These are phyloP conservation scores for Oegoconia quadripuncta DNA, from an alignment of 2,888 invertebrate species.

Conservation along the genomic window DNA sequence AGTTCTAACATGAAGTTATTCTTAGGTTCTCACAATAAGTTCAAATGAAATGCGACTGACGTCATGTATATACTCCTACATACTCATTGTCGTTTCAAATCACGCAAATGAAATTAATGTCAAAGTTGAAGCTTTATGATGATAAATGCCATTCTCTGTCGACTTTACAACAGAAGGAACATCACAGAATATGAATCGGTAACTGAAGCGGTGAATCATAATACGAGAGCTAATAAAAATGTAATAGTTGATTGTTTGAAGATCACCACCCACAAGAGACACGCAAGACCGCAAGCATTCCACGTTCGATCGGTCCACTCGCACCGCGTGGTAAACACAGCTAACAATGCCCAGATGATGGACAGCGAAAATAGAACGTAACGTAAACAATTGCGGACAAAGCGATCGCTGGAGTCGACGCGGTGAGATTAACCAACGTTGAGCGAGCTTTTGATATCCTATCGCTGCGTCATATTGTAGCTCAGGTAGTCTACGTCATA, in stretches of 20 bases:
- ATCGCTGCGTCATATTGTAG: slow-evolving; percentile 19
- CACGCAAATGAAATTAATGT: too few relatives aligned
- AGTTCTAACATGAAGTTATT: too few relatives aligned
- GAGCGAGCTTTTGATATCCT: slow-evolving; percentile 45
- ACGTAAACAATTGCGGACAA: slow-evolving; percentile 72
- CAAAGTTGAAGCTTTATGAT: too few relatives aligned
- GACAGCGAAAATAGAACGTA: slow-evolving; percentile 75
- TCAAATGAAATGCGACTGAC: too few relatives aligned
- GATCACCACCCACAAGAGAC: slow-evolving; percentile 41
- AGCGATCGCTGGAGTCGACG: slow-evolving; percentile 38
- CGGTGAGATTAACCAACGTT: slow-evolving; percentile 60
- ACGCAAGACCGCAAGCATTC: slow-evolving; percentile 41
- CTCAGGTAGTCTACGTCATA: slow-evolving; percentile 28
- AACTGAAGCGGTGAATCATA: slow-evolving; percentile 6
- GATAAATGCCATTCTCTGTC: neutral
- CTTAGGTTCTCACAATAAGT: too few relatives aligned
- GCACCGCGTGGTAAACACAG: slow-evolving; percentile 51
- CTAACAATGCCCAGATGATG: slow-evolving; percentile 77
- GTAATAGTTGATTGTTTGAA: neutral
- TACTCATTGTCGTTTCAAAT: too few relatives aligned
- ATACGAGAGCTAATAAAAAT: slow-evolving; percentile 2
- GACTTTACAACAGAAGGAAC: neutral
- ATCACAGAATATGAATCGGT: neutral
- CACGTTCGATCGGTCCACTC: slow-evolving; percentile 40
- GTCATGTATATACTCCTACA: too few relatives aligned